Conservation (phyloP, 1,140 invertebrate genomes). For the Drosophila ironensis region DNA sequence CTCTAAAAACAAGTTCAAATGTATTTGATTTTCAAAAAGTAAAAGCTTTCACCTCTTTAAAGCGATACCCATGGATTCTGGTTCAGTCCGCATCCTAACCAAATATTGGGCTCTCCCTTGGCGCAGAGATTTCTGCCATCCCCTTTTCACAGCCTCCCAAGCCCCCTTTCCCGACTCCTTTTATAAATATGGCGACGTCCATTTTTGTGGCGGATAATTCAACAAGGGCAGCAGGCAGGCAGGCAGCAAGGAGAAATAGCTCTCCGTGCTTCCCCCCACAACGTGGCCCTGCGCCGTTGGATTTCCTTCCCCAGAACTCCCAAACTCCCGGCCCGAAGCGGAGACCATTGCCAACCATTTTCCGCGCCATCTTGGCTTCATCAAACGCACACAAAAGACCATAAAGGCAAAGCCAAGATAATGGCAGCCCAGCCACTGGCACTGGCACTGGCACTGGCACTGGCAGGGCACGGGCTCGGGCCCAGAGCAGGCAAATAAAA, state of each 20-base stretch:
- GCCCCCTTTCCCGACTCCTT: conserved; percentile 37
- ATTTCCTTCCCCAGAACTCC: conserved; percentile 20
- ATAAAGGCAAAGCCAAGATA: conserved; percentile 80
- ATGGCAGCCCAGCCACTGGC: conserved; percentile 53
- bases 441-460: too few species aligned
- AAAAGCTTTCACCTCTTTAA: neutral
- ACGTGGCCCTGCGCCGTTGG: neutral
- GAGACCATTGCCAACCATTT: conserved; percentile 46
- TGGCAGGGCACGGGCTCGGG: neutral
- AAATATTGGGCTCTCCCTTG: conserved; percentile 8
- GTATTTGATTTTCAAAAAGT: neutral
- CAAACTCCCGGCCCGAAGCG: neutral
- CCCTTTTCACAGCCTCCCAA: neutral
- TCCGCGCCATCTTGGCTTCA: conserved; percentile 77
- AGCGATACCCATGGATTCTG: conserved; percentile 8
- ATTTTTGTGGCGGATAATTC: conserved; percentile 78
- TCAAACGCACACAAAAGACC: conserved; percentile 79
- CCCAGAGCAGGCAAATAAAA: conserved; percentile 69
- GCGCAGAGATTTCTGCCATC: conserved; percentile 13
- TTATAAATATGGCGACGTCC: conserved; percentile 75
- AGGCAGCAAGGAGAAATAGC: conserved; percentile 28
- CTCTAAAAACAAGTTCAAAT: too few species aligned
- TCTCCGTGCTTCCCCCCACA: conserved; percentile 3
- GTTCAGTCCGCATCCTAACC: neutral
- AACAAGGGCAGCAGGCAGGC: conserved; percentile 46